Evolutionary conservation across 2,888 invertebrate genomes (phyloP).

Genomic region (Macaria notata): DNA sequence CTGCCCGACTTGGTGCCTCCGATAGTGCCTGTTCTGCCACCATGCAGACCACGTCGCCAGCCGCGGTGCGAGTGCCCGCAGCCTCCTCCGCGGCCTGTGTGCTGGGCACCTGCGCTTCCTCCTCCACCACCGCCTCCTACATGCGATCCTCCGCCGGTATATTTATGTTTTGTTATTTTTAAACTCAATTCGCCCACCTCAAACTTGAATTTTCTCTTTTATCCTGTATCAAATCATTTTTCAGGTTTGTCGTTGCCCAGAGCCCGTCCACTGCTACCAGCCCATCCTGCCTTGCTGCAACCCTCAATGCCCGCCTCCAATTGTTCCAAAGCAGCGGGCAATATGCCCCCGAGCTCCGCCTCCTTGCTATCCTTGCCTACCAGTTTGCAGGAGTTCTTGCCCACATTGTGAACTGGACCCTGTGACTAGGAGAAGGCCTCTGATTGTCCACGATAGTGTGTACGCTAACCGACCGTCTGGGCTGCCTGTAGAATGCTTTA

Average conservation of each 20-base stretch:
- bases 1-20: conserved; percentile 67
- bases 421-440: conserved; percentile 80
- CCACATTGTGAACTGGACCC: conserved; percentile 73
- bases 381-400: conserved; percentile 71
- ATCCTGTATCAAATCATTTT: no score
- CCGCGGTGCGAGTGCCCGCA: conserved; percentile 52
- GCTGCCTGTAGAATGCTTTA: conserved; percentile 51
- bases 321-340: conserved; percentile 71
- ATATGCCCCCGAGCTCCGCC: conserved; percentile 73
- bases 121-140: conserved; percentile 71
- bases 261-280: conserved; percentile 66
- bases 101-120: conserved; percentile 68
- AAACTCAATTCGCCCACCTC: background rate
- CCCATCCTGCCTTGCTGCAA: conserved; percentile 72
- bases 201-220: no score
- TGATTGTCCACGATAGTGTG: conserved; percentile 81
- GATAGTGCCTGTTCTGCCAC: conserved; percentile 65
- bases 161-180: conserved; percentile 5
- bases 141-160: conserved; percentile 71
- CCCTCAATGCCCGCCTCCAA: conserved; percentile 79
- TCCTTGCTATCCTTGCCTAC: conserved; percentile 71
- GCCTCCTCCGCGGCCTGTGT: conserved; percentile 60
- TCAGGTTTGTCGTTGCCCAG: conserved; percentile 67
- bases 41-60: conserved; percentile 61
- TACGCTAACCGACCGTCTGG: conserved; percentile 59